Base-by-base conservation (phyloP, 2,888 invertebrate species). In the Nymphalis c-album region DNA sequence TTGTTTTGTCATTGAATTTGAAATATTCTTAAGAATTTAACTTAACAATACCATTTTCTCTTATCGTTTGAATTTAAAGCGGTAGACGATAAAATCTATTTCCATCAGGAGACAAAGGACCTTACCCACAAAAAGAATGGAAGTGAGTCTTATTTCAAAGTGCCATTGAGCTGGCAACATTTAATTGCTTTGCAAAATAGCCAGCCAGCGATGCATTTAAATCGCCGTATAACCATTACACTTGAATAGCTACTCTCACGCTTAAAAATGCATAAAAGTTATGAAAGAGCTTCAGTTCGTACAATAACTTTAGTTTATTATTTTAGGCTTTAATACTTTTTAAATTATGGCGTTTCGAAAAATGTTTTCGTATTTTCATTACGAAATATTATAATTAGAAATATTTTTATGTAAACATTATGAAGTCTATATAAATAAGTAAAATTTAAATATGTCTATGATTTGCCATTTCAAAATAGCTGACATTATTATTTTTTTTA, bases 91-190 rank as follows among this genome's bases (percentile, higher is more conserved):
- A 70, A 74, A 71, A 69, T 71, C 72, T 71, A 73, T 75, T 73
- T 68, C 70, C 71, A 67, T 68, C 64, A 66, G 47, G 63, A 71
- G 65, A 72, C 71, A 71, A 75, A 74, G 71, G 67, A 69, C 50
- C 58, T 62, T 67, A 62, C 50, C 69, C 57, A 57, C 61, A 70
- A 78, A 71, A 81, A 71, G 74, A 78, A 73, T 73, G 71, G 68
- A 68, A 73, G 75, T 75, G 77, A 75, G 77, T 79, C 78, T 80
- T 75, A 82, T 80, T 81, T 76, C 77, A 78, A 74, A 75, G 74
- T 75, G 75, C 80, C 78, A 82, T 82, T 85, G 81, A 80, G 83
- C 81, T 79, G 82, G 83, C 83, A 85, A 83, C 81, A 83, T 86
- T 87, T 85, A 85, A 86, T 85, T 85, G 84, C 80, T 69, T 74